Evolutionary conservation across 2,888 invertebrate species (phyloP).

Genomic region (Synanthedon andrenaeformis): DNA sequence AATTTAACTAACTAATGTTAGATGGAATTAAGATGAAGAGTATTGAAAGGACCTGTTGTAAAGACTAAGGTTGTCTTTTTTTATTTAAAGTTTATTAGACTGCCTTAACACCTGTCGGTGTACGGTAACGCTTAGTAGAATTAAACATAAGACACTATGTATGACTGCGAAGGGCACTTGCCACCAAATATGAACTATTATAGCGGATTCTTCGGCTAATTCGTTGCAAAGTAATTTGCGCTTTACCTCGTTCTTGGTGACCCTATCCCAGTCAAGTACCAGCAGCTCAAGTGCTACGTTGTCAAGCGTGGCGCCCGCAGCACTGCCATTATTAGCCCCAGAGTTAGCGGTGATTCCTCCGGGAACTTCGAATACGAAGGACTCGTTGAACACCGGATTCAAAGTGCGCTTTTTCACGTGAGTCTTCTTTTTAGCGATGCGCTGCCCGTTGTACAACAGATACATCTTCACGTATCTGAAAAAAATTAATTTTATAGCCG

Average conservation of each 20-base stretch:
- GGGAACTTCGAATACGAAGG: conserved; percentile 97
- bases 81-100: no score
- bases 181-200: no score
- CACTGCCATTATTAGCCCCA: conserved; percentile 47
- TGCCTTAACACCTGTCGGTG: no score
- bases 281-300: conserved; percentile 89
- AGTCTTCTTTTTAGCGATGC: conserved; percentile 98
- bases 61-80: no score
- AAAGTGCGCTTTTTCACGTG: conserved; percentile 98
- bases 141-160: no score
- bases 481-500: neutral
- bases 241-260: conserved; percentile 95
- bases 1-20: no score
- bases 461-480: conserved; percentile 91
- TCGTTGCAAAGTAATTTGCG: no score
- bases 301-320: conserved; percentile 78
- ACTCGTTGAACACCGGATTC: conserved; percentile 99
- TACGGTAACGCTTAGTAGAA: no score
- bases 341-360: conserved; percentile 71
- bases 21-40: no score
- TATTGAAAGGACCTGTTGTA: neutral
- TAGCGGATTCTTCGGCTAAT: no score
- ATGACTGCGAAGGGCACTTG: no score
- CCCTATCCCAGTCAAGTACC: conserved; percentile 96
- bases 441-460: conserved; percentile 95